These are phyloP conservation scores for Podilymbus podiceps DNA, from an alignment of 2,113 vertebrate genomes.

Conservation along the genomic window DNA sequence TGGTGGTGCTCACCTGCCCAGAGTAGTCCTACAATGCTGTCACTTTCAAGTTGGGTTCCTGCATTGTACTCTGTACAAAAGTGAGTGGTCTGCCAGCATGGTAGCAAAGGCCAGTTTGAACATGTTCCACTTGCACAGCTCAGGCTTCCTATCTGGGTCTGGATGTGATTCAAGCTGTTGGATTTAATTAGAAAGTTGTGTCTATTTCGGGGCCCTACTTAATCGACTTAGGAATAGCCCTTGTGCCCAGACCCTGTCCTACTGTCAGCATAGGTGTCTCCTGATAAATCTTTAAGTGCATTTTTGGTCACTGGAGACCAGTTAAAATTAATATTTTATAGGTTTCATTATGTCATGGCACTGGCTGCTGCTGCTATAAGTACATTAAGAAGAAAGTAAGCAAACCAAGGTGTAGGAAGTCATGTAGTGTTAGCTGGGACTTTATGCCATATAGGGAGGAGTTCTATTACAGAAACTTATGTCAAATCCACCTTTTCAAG, in stretches of 20 bases:
- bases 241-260: neutral
- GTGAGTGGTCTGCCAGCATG: fast-evolving
- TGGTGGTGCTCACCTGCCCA: neutral
- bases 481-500: neutral
- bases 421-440: neutral
- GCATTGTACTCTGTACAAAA: neutral
- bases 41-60: neutral
- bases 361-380: neutral
- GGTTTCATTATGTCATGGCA: neutral
- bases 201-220: conserved; percentile 18
- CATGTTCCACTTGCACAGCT: neutral
- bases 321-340: conserved; percentile 32
- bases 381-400: neutral
- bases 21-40: neutral
- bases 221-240: neutral
- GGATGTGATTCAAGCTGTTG: conserved; percentile 22
- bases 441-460: neutral
- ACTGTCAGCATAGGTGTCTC: neutral
- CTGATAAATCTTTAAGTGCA: neutral
- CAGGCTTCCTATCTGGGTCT: neutral
- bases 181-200: conserved; percentile 36
- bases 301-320: neutral
- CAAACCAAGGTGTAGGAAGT: conserved; percentile 1
- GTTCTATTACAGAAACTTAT: neutral
- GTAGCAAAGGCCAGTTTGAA: neutral